Base-by-base conservation (phyloP, 2,797 vertebrate species). In the Pyrocephalus nanus region DNA sequence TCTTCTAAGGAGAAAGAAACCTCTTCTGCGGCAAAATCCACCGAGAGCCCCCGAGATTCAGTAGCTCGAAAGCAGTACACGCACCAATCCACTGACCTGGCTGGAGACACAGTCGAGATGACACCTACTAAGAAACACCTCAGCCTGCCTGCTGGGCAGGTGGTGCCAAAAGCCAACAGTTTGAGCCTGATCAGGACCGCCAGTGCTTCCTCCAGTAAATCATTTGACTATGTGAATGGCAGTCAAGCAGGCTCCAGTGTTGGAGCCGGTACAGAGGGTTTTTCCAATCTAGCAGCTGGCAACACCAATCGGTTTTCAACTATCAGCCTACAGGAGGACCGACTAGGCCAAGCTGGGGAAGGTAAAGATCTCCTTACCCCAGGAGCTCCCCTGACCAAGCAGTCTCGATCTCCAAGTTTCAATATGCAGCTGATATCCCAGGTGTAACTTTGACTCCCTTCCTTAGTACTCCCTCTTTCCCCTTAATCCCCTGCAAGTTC, bases 381-480 rank as follows among this genome's bases (percentile, higher is more conserved):
- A 19, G 99, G 99, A 94, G 97, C 98, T 66, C 99, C 99, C 48
- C 98, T 99, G 87, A 99, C 98, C 96, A 99, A 99, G 98, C 99
- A 99, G 98, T 99, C 99, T 83, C 99, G 99, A 96, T 99, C 99
- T 91, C 99, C 99, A 95, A 99, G 99, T 98, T 99, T 99, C 98
- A 99, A 99, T 99, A 99, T 99, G 99, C 99, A 99, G 98, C 98
- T 99, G 97, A 99, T 99, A 98, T 99, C 99, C 96, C 99, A 99
- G 98, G 99, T 99, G 97, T 99, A 99, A 97, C 80, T 95, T 97
- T 70, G 90, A 95, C 75, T 76, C 79, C 93, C 85, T 94, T 94
- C 86, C 69, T 66, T 96, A 76, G 55, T 81, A 91, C 65, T 96
- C 84, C 90, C 58, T 75, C 70, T 97, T 97, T 93, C 79, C 72